Evolutionary conservation across 2,797 vertebrate genomes (phyloP).

Genomic region (Mallotus villosus): DNA sequence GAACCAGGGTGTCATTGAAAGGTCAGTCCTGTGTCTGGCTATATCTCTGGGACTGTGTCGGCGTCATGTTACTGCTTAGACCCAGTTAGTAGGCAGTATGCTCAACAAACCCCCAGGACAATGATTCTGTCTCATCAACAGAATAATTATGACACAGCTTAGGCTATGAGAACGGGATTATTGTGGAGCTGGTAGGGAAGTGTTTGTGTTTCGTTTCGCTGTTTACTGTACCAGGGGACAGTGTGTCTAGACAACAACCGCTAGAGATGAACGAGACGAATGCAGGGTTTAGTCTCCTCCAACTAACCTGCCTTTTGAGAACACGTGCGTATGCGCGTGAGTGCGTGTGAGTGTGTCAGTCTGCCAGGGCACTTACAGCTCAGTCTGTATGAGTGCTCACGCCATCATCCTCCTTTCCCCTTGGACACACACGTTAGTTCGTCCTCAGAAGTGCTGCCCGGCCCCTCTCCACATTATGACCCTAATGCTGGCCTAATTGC

Average conservation of each 20-base stretch:
- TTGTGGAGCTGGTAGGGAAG: no score
- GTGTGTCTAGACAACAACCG: not conserved
- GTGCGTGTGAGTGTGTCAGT: not conserved
- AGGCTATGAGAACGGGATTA: no score
- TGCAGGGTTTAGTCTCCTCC: not conserved
- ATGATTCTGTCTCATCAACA: no score
- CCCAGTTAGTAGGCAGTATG: no score
- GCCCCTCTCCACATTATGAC: slow-evolving; percentile 60
- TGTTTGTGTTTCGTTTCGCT: not conserved
- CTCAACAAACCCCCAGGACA: no score
- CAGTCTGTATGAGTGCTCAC: slow-evolving; percentile 31
- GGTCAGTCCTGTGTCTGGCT: no score
- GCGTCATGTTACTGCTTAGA: no score
- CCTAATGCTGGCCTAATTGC: slow-evolving; percentile 65
- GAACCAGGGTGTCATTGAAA: not conserved
- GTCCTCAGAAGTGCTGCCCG: slow-evolving; percentile 43
- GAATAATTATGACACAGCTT: no score
- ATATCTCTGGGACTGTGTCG: no score
- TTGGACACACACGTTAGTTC: slow-evolving; percentile 40
- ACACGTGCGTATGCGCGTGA: not conserved
- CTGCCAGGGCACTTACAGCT: slow-evolving; percentile 11
- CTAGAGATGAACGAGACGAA: not conserved
- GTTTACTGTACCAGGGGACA: not conserved
- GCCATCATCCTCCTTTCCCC: slow-evolving; percentile 33
- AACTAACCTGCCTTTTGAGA: not conserved